phyloP scores from a whole-genome alignment of 2,797 vertebrate species.

The Clamator glandarius region DNA sequence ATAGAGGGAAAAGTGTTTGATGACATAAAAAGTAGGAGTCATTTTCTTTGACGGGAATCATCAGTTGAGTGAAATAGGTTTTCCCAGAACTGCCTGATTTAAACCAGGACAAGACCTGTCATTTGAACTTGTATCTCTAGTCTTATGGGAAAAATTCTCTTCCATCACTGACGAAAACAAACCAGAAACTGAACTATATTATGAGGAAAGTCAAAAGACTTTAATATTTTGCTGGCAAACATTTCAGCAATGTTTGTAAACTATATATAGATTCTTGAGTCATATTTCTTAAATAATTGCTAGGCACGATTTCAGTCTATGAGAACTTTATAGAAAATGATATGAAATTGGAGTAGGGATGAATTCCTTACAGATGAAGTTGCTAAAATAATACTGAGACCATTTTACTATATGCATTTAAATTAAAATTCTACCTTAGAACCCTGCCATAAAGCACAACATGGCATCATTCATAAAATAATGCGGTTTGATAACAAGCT shows the following conservation, averaged over 20 bases:
- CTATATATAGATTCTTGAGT: conserved; percentile 38
- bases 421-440: conserved; percentile 22
- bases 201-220: background rate
- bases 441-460: background rate
- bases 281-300: conserved; percentile 54
- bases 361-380: background rate
- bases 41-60: background rate
- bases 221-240: background rate
- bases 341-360: background rate
- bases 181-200: background rate
- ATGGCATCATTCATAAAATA: background rate
- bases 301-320: background rate
- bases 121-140: background rate
- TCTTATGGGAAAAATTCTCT: background rate
- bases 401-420: background rate
- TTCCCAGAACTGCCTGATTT: background rate
- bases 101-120: background rate
- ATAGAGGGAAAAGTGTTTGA: background rate
- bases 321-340: background rate
- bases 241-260: conserved; percentile 26
- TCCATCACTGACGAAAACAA: background rate
- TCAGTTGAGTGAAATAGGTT: background rate
- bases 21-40: background rate
- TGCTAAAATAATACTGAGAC: conserved; percentile 13
- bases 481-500: background rate